Evolutionary conservation across 2,113 vertebrate genomes (phyloP), one percentile per base, ranked within the genome.

Genomic region (Bambusicola thoracicus): DNA sequence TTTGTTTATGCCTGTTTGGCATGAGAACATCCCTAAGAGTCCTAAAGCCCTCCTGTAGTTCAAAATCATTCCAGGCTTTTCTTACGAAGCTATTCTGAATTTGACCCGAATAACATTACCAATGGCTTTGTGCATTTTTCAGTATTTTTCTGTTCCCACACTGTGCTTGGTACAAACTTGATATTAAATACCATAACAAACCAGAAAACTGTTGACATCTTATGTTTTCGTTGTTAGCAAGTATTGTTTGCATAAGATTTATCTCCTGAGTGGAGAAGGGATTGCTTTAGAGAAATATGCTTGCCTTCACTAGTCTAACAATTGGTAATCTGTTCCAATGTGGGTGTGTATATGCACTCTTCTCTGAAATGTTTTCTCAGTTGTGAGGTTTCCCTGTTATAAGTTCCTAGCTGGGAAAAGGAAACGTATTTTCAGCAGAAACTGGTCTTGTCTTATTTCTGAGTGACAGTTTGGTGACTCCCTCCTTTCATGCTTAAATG

Each of bases 221-320:
- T 73, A 59, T 73, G 32, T 84, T 92, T 95, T 92, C 0, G 2
- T 91, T 88, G 66, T 86, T 91, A 81, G 79, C 79, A 90, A 86
- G 63, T 93, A 70, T 91, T 92, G 85, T 94, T 95, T 93, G 63
- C 62, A 6, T 94, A 92, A 95, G 95, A 87, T 95, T 92, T 91
- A 81, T 95, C 90, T 92, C 66, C 32, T 84, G 81, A 85, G 86
- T 88, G 81, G 74, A 90, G 51, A 85, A 76, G 40, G 30, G 53
- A 58, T 92, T 97, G 83, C 78, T 92, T 81, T 92, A 80, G 74
- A 93, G 81, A 94, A 92, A 51, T 65, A 65, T 1, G 7, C 91
- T 92, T 96, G 93, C 83, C 73, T 93, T 92, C 70, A 79, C 82
- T 95, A 89, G 68, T 30, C 84, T 89, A 61, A 92, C 53, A 91